Percentiles rank a stretch among this genome's conserved stretches.
Conservation (phyloP, 2,113 vertebrate genomes). For the Calyptomena viridis region DNA sequence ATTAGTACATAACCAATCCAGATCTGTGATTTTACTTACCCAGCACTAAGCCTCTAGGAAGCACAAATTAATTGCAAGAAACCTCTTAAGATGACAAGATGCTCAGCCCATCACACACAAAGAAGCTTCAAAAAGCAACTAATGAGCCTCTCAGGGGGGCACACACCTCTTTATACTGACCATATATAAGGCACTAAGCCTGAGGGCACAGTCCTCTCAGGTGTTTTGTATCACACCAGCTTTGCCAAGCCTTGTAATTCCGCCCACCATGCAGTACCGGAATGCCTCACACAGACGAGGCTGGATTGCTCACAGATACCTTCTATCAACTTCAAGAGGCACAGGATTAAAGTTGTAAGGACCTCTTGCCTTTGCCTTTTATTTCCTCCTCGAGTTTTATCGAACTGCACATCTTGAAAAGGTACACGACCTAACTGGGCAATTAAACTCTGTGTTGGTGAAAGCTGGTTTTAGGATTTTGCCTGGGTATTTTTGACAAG, state of each 20-base stretch:
- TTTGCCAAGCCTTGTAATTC: background rate
- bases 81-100: background rate
- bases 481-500: background rate
- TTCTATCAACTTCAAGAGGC: background rate
- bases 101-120: background rate
- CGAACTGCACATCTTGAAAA: background rate
- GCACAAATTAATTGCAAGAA: background rate
- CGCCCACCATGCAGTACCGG: background rate
- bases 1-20: background rate
- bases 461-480: background rate
- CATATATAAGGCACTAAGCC: background rate
- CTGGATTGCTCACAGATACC: background rate
- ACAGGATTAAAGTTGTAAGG: background rate
- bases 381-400: background rate
- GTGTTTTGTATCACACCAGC: background rate
- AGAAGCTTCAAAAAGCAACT: background rate
- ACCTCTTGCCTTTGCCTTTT: background rate
- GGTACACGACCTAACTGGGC: accelerated
- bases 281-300: background rate
- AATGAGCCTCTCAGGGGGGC: background rate
- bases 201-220: background rate
- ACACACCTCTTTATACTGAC: background rate
- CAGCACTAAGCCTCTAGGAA: background rate
- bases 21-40: background rate
- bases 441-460: background rate